phyloP scores from a whole-genome alignment of 2,888 invertebrate genomes.

The Ariolimax columbianus region DNA sequence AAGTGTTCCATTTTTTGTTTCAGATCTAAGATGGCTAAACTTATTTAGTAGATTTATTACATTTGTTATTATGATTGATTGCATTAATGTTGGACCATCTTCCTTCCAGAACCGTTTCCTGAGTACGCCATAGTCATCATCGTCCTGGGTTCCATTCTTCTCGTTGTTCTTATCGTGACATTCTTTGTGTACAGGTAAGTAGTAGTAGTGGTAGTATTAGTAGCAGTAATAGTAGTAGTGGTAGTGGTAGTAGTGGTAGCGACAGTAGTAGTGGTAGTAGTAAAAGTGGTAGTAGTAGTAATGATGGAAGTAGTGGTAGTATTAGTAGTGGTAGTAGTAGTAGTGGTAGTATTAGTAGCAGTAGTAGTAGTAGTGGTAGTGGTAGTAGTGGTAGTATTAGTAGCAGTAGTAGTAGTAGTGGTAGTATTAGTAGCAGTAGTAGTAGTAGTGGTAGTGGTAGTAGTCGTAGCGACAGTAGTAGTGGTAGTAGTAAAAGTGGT shows the following conservation, averaged over 20 bases:
- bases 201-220: neutral
- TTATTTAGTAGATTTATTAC: no score
- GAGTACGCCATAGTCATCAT: constrained; percentile 92
- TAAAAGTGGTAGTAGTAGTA: no score
- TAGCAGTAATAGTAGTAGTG: no score
- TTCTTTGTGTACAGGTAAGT: constrained; percentile 87
- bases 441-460: no score
- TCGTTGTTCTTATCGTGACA: constrained; percentile 85
- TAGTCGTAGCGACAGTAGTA: neutral
- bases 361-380: neutral
- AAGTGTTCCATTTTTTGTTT: no score
- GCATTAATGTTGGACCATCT: no score
- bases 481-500: neutral
- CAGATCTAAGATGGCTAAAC: no score
- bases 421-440: no score
- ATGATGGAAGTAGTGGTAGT: neutral
- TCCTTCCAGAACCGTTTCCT: constrained; percentile 82
- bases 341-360: neutral
- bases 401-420: no score
- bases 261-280: no score
- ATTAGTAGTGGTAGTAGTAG: neutral
- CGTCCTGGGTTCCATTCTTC: constrained; percentile 87
- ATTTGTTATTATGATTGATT: no score
- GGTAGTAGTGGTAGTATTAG: neutral
- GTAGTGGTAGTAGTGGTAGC: no score